Evolutionary conservation across 2,113 vertebrate species (phyloP).

Genomic region (Barbus barbus): DNA sequence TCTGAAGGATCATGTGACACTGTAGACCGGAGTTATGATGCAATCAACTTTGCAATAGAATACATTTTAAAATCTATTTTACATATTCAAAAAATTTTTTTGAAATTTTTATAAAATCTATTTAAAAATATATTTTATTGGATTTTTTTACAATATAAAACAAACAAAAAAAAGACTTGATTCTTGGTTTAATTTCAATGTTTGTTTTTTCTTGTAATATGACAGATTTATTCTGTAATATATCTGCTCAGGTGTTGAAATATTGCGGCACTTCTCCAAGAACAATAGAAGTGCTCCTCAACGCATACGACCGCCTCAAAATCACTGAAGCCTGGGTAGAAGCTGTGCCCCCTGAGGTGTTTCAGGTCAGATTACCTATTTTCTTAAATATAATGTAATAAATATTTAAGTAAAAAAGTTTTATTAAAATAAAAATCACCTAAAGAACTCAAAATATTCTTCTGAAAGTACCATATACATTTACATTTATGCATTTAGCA

Average conservation of each 20-base stretch:
- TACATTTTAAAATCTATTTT: too few relatives aligned
- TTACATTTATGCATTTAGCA: too few relatives aligned
- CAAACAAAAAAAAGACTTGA: background rate
- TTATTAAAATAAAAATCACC: background rate
- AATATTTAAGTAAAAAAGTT: background rate
- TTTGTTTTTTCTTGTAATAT: slow-evolving; percentile 5
- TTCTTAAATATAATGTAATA: background rate
- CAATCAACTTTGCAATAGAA: too few relatives aligned
- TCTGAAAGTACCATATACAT: too few relatives aligned
- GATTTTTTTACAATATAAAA: too few relatives aligned
- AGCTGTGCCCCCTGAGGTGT: slow-evolving; percentile 76
- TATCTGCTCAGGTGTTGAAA: slow-evolving; percentile 80
- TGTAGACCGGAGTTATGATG: background rate
- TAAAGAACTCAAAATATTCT: background rate
- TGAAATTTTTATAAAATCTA: too few relatives aligned
- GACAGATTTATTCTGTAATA: slow-evolving; percentile 19
- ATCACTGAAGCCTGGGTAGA: slow-evolving; percentile 80
- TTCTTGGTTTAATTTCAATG: background rate
- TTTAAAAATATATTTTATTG: too few relatives aligned
- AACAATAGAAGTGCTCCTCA: slow-evolving; percentile 87
- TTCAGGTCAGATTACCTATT: slow-evolving; percentile 74
- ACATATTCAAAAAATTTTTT: too few relatives aligned
- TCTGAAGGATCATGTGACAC: too few relatives aligned
- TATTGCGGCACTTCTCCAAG: slow-evolving; percentile 82
- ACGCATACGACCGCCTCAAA: slow-evolving; percentile 81